Percentiles rank a stretch among this genome's conserved stretches.
Conservation (phyloP, 2,888 invertebrate species). For the Neocrepidodera transversa region DNA sequence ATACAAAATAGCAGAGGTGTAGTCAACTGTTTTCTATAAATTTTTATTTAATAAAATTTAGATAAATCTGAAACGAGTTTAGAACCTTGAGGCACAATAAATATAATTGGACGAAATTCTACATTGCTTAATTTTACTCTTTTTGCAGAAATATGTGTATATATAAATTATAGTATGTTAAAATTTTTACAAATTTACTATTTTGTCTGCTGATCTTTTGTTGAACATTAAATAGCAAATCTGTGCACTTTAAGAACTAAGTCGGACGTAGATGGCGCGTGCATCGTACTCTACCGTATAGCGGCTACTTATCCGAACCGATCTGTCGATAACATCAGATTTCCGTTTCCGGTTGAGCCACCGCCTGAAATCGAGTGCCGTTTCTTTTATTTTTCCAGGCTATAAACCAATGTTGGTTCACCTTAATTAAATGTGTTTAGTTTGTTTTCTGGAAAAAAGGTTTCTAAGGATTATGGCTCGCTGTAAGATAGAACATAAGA, state of each 20-base stretch:
- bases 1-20: background rate
- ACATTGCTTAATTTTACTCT: too few species aligned
- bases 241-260: conserved; percentile 1
- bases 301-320: background rate
- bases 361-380: conserved; percentile 3
- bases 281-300: background rate
- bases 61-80: too few species aligned
- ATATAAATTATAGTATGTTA: too few species aligned
- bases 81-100: too few species aligned
- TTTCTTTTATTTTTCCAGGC: conserved; percentile 12
- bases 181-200: too few species aligned
- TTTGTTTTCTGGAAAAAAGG: conserved; percentile 16
- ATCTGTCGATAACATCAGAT: conserved; percentile 24
- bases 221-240: background rate
- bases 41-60: too few species aligned
- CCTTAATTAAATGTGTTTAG: conserved; percentile 44
- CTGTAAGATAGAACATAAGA: too few species aligned
- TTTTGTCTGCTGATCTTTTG: background rate
- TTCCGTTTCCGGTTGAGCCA: conserved; percentile 15
- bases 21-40: too few species aligned
- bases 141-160: too few species aligned
- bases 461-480: background rate
- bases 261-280: background rate
- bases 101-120: too few species aligned
- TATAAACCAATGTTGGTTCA: conserved; percentile 38